Evolutionary conservation across 2,113 vertebrate species (phyloP).

Genomic region (Turnix velox): DNA sequence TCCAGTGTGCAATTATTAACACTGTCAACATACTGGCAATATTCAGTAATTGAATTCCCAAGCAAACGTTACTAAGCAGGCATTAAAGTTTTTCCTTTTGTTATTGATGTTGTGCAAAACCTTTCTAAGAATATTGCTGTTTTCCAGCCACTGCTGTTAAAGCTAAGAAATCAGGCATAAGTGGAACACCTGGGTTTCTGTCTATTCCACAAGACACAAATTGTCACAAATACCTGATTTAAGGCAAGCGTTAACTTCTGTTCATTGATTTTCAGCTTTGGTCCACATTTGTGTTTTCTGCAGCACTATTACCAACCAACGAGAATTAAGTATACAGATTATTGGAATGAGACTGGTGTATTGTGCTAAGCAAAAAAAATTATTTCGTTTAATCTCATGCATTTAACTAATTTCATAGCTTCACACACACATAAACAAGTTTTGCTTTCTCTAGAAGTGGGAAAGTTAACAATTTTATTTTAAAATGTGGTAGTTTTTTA

Average conservation of each 20-base stretch:
- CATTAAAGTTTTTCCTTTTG: conserved; percentile 17
- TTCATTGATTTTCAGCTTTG: background rate
- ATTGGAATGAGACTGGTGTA: background rate
- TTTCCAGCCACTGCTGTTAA: background rate
- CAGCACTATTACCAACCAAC: background rate
- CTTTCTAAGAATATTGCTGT: background rate
- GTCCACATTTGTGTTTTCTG: background rate
- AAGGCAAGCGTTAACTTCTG: background rate
- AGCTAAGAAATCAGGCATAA: background rate
- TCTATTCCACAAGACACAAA: background rate
- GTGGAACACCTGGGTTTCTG: background rate
- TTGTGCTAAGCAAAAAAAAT: background rate
- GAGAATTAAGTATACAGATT: background rate
- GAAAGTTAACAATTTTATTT: background rate
- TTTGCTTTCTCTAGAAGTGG: background rate
- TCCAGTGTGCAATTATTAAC: conserved; percentile 36
- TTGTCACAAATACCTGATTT: background rate
- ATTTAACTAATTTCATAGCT: background rate
- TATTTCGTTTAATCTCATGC: background rate
- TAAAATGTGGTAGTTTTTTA: background rate
- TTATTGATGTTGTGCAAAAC: background rate
- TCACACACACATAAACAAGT: background rate
- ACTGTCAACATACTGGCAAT: conserved; percentile 31
- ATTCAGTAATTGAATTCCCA: conserved; percentile 25
- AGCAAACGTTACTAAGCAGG: background rate